Conservation (phyloP, 1,140 invertebrate species). For the Drosophila guanche region DNA sequence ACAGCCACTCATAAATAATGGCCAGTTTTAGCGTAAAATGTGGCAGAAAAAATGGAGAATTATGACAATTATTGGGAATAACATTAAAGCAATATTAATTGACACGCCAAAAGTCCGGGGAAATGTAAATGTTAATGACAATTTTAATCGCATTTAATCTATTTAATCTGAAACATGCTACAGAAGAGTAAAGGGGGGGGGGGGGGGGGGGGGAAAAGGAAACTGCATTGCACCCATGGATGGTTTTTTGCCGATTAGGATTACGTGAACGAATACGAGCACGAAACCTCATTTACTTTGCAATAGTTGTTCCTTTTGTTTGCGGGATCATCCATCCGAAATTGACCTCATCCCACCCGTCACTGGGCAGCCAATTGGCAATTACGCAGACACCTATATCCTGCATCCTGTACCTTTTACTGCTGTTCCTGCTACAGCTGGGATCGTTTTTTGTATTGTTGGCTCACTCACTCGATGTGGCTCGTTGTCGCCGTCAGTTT, state of each 20-base stretch:
- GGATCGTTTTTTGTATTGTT: slow-evolving; percentile 20
- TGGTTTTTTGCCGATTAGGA: too few relatives aligned
- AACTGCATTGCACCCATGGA: neutral
- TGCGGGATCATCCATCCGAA: slow-evolving; percentile 30
- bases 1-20: slow-evolving; percentile 62
- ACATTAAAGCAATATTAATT: slow-evolving; percentile 66
- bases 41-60: slow-evolving; percentile 26
- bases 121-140: slow-evolving; percentile 48
- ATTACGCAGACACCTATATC: slow-evolving; percentile 34
- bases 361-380: slow-evolving; percentile 49
- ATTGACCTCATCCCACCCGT: slow-evolving; percentile 48
- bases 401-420: neutral
- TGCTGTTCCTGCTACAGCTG: too few relatives aligned
- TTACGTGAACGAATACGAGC: too few relatives aligned
- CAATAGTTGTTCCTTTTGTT: neutral
- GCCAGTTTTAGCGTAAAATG: slow-evolving; percentile 49
- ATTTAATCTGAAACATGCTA: slow-evolving; percentile 12
- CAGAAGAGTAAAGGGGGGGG: neutral
- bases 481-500: slow-evolving; percentile 33
- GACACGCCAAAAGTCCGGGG: slow-evolving; percentile 46
- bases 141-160: slow-evolving; percentile 60
- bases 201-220: neutral
- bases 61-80: slow-evolving; percentile 68
- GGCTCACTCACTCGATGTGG: neutral
- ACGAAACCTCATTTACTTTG: neutral